These are phyloP conservation scores for Heliconius hewitsoni DNA, from an alignment of 1,140 invertebrate genomes.

Conservation along the genomic window DNA sequence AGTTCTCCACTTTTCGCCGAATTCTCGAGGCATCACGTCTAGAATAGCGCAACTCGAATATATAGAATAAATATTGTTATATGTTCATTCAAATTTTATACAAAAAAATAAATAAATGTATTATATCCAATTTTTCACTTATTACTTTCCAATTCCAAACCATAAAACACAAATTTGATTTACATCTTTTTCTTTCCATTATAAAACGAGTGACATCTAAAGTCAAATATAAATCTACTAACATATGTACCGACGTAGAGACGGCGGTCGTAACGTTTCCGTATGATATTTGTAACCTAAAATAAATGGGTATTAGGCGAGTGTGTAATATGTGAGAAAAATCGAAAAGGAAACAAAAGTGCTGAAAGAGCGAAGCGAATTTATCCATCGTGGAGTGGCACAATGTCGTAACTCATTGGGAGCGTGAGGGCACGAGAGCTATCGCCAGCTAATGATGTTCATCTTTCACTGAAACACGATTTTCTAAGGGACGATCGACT, in stretches of 20 bases:
- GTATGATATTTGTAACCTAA: neutral
- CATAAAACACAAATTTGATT: neutral
- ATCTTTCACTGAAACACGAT: constrained; percentile 42
- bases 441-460: constrained; percentile 38
- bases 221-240: no score
- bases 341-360: constrained; percentile 24
- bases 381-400: constrained; percentile 40
- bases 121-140: no score
- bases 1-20: no score
- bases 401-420: constrained; percentile 47
- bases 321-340: neutral
- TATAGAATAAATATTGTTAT: no score
- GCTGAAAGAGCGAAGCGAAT: constrained; percentile 43
- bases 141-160: no score
- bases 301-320: neutral
- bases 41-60: no score
- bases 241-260: no score
- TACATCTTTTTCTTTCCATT: no score
- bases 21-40: no score
- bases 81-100: no score
- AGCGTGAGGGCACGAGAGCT: constrained; percentile 29
- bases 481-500: constrained; percentile 15
- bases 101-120: no score
- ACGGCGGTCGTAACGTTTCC: no score
- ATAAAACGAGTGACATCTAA: neutral